These are phyloP conservation scores for Ethmia dodecea DNA, from an alignment of 2,888 invertebrate species.

Conservation along the genomic window DNA sequence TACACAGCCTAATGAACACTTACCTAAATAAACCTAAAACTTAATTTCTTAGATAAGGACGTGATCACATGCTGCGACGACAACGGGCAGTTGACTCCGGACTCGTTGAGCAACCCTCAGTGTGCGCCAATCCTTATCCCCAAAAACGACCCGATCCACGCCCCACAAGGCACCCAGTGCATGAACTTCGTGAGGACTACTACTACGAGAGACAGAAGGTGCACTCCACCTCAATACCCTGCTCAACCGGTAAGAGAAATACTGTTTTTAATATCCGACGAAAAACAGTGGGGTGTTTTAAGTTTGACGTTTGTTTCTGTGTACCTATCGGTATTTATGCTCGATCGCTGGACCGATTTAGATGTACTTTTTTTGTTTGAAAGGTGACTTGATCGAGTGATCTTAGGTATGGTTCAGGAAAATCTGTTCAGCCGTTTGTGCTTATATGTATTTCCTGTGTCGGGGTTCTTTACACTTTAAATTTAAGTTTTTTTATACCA, in stretches of 20 bases:
- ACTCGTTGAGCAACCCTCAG: slow-evolving; percentile 42
- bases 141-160: slow-evolving; percentile 59
- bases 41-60: slow-evolving; percentile 60
- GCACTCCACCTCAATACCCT: slow-evolving; percentile 78
- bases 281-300: background rate
- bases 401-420: too few relatives aligned
- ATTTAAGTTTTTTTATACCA: too few relatives aligned
- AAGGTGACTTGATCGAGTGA: too few relatives aligned
- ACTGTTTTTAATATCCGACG: background rate
- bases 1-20: too few relatives aligned
- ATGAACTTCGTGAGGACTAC: slow-evolving; percentile 85
- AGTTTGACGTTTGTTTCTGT: background rate
- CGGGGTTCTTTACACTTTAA: too few relatives aligned
- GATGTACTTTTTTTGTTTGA: too few relatives aligned
- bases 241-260: slow-evolving; percentile 85
- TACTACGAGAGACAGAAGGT: slow-evolving; percentile 81
- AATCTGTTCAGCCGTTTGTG: too few relatives aligned
- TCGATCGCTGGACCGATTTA: too few relatives aligned
- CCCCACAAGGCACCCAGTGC: slow-evolving; percentile 76
- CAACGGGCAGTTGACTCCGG: slow-evolving; percentile 44
- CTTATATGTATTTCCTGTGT: too few relatives aligned
- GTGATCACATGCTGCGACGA: slow-evolving; percentile 53
- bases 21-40: too few relatives aligned
- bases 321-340: too few relatives aligned
- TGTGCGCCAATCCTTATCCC: slow-evolving; percentile 62